Conservation (phyloP, 2,113 vertebrate species). For the Aptenodytes forsteri region DNA sequence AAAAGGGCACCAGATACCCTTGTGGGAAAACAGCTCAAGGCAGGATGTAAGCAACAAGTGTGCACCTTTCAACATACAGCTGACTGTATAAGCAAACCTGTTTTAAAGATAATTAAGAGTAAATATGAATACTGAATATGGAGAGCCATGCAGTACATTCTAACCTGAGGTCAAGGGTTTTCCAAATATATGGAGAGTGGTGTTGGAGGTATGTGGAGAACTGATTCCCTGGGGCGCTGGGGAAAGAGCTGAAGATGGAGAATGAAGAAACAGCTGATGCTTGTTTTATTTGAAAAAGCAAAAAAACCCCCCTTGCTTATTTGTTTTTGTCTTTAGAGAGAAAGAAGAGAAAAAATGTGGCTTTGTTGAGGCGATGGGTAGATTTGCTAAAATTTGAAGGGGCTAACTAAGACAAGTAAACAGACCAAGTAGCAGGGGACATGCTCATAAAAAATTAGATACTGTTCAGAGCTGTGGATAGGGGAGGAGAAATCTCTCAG, state of each 20-base stretch:
- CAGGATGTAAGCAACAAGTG: background rate
- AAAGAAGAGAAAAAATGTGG: background rate
- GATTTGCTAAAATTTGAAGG: background rate
- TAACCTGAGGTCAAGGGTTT: conserved; percentile 37
- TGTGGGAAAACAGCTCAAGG: background rate
- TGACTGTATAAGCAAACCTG: background rate
- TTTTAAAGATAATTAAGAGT: background rate
- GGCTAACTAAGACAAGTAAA: background rate
- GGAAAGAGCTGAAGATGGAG: background rate
- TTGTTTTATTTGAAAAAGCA: background rate
- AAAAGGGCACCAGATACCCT: background rate
- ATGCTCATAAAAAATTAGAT: background rate
- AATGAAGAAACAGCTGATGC: background rate
- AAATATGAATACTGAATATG: background rate
- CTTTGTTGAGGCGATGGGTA: background rate
- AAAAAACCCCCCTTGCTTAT: background rate
- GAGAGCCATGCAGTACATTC: background rate
- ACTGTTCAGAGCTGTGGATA: background rate
- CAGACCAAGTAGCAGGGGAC: background rate
- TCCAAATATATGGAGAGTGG: background rate
- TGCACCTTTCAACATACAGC: background rate
- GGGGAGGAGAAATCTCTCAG: background rate
- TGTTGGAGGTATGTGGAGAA: background rate
- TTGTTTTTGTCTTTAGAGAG: background rate
- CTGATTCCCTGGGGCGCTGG: background rate